Base-by-base conservation (phyloP, 23 tunicate species). In the Halocynthia aurantium region DNA sequence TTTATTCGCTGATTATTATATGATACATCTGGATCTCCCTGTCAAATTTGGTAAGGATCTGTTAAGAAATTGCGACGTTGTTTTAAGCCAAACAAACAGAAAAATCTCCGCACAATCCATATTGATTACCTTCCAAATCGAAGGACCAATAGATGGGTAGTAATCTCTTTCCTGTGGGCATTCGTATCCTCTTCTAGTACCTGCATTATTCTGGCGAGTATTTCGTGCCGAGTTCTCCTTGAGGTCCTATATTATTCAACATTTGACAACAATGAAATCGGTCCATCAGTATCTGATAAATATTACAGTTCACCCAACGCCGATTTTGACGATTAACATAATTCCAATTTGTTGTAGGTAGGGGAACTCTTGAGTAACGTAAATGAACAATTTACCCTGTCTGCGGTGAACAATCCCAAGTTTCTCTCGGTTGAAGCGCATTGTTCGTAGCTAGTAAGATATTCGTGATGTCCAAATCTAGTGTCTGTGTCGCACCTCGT, bases 121-220 rank as follows among this genome's bases (percentile, higher is more conserved):
- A 19, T 15, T 76, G 53, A 82, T 64, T 77, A 91, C 97, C 87
- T 77, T 87, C 98, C 98, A 93, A 10, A 73, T 81, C 6, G 86
- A 73, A 8, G 85, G 89, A 12, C 74, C 83, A 82, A 87, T 87
- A 67, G 88, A 88, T 7, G 98, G 98, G 61, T 93, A 93, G 64
- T 93, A 93, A 81, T 93, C 98, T 83, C 80, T 83, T 81, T 93
- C 98, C 64, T 93, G 94, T 6, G 94, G 76, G 68, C 98, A 93
- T 76, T 93, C 98, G 65, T 73, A 87, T 13, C 94, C 98, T 66
- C 71, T 69, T 52, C 94, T 62, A 60, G 81, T 84, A 15, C 94
- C 94, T 52, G 84, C 81, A 6, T 63, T 80, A 65, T 93, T 84
- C 65, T 93, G 98, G 7, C 98, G 80, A 6, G 98, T 93, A 19